These are phyloP conservation scores for Caenorhabditis zanzibari DNA, from an alignment of 2,888 invertebrate species.

Conservation along the genomic window DNA sequence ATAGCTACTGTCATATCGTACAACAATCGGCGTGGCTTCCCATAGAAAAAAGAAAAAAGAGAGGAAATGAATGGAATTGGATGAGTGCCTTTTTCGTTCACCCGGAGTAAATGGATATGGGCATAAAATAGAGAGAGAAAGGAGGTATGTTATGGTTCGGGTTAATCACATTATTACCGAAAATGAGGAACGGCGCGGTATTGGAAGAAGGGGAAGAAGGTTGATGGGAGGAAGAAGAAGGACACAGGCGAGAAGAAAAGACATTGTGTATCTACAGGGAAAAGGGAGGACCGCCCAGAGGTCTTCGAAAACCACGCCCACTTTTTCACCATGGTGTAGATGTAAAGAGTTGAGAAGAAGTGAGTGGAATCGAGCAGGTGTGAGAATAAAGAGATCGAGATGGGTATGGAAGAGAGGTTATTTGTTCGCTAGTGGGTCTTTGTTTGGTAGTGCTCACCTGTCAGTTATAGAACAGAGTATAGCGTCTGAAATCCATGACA, in stretches of 20 bases:
- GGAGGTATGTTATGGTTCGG: constrained; percentile 59
- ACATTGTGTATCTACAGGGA: constrained; percentile 29
- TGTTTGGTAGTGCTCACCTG: neutral
- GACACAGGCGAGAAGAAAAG: constrained; percentile 25
- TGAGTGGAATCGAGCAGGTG: constrained; percentile 51
- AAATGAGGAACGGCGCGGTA: constrained; percentile 62
- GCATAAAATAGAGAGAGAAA: constrained; percentile 13
- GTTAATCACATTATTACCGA: constrained; percentile 66
- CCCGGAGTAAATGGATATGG: constrained; percentile 43
- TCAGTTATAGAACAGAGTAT: neutral
- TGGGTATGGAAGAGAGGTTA: neutral
- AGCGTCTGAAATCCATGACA: neutral
- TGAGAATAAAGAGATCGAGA: constrained; percentile 19
- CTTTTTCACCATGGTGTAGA: constrained; percentile 25
- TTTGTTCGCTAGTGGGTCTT: neutral
- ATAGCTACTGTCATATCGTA: constrained; percentile 32
- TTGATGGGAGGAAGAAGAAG: constrained; percentile 19
- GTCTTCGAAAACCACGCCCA: constrained; percentile 15
- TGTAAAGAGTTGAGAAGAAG: constrained; percentile 25
- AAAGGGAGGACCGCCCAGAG: constrained; percentile 46
- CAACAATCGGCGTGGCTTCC: constrained; percentile 51
- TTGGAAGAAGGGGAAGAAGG: constrained; percentile 24
- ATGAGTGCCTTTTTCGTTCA: constrained; percentile 12
- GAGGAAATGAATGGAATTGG: constrained; percentile 34
- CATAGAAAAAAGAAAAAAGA: constrained; percentile 20